Conservation (phyloP, 2,113 vertebrate genomes). For the Australoheros scitulus region DNA sequence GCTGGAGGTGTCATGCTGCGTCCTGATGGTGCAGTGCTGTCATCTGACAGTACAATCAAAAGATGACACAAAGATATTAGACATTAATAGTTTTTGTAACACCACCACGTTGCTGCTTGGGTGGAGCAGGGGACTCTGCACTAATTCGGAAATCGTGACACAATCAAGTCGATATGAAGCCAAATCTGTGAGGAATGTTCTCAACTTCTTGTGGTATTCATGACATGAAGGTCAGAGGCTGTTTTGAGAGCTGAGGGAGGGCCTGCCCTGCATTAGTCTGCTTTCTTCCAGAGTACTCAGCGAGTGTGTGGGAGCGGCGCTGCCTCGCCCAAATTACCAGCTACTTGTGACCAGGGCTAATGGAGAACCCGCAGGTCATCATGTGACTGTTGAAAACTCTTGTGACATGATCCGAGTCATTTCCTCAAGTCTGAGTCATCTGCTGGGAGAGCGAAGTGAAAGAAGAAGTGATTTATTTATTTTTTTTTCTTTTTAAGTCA, state of each 20-base stretch:
- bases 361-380: not conserved
- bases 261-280: no score
- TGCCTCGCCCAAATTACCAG: not conserved
- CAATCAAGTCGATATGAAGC: not conserved
- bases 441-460: not conserved
- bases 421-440: not conserved
- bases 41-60: rapidly evolving
- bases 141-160: rapidly evolving
- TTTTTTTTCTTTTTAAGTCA: not conserved
- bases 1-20: not conserved
- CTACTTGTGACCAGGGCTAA: constrained; percentile 39
- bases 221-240: not conserved
- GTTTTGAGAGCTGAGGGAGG: not conserved
- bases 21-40: not conserved
- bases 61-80: no score
- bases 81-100: not conserved
- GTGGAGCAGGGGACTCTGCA: not conserved
- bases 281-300: not conserved
- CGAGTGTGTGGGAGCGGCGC: no score
- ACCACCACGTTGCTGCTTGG: rapidly evolving
- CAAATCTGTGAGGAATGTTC: not conserved
- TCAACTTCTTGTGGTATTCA: not conserved
- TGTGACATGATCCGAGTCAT: not conserved
- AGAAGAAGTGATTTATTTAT: not conserved
- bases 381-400: constrained; percentile 29